Conservation (phyloP, 2,113 vertebrate species). For the Lycaon pictus region DNA sequence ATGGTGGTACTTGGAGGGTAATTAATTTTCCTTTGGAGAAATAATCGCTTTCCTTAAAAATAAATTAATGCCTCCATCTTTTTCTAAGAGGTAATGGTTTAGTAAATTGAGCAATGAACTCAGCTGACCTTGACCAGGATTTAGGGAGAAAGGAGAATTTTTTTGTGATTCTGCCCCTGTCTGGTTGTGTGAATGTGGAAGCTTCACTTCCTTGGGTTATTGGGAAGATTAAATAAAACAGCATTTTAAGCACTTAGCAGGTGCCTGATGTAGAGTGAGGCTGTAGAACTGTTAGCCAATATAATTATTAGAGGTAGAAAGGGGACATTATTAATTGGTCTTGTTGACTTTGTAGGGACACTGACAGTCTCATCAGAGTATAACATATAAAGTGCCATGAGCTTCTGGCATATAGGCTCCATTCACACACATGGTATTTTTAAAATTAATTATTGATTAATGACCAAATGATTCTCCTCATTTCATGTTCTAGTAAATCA, state of each 20-base stretch:
- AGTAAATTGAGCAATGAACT: slow-evolving; percentile 77
- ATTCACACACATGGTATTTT: neutral
- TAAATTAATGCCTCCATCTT: slow-evolving; percentile 77
- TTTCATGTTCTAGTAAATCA: neutral
- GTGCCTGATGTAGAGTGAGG: neutral
- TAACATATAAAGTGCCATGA: neutral
- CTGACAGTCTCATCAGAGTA: neutral
- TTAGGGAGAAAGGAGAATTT: slow-evolving; percentile 40
- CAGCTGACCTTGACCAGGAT: slow-evolving; percentile 68
- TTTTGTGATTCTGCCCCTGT: neutral
- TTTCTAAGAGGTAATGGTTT: slow-evolving; percentile 73
- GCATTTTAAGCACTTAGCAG: neutral
- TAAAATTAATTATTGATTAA: slow-evolving; percentile 27
- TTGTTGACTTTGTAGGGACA: neutral
- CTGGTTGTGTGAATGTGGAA: slow-evolving; percentile 23
- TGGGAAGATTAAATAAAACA: slow-evolving; percentile 19
- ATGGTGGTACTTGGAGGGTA: slow-evolving; percentile 78
- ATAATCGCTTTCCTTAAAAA: slow-evolving; percentile 80
- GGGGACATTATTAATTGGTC: neutral
- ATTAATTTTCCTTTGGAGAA: slow-evolving; percentile 82
- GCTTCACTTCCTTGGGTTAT: neutral
- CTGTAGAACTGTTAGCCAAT: neutral
- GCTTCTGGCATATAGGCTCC: neutral
- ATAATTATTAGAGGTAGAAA: slow-evolving; percentile 18
- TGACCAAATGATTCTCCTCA: neutral